Evolutionary conservation across 2,888 invertebrate genomes (phyloP), one percentile per base, ranked within the genome.

Genomic region (Ormyrus thymus): DNA sequence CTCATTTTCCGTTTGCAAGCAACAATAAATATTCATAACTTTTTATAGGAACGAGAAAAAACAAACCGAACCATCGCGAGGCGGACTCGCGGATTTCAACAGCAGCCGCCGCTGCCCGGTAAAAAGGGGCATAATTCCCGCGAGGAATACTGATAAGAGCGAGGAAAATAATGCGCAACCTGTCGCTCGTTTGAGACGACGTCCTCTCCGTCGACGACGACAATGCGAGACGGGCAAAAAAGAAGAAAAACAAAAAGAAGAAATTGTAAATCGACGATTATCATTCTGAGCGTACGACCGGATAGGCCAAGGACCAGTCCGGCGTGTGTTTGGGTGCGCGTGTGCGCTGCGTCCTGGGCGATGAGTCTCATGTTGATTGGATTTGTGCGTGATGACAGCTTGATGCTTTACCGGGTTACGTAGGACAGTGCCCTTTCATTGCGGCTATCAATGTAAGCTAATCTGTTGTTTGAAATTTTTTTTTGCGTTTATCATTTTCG

Each of bases 81-180:
- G 45, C 66, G 59, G 29, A 29, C 29, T 29, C 51, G 62, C 45
- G 2, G 13, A 69, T 70, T 76, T 64, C 70, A 6, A 13, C 70
- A 70, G 3, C 15, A n/a, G 45, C 58, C 45, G 53, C 15, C 5
- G 45, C 50, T 13, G n/a, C 61, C 10, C 10, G 15, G 46, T 76
- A 53, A 69, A 70, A 70, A 69, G 13, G 11, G 50, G 46, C 55
- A 64, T 76, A 69, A 62, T 56, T 55, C 43, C 15, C 46, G 64
- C 58, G 43, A 70, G 50, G 58, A 76, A 76, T 76, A 64, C 64
- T 46, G 56, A 64, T 76, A 56, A 11, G 50, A 58, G 29, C 10
- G 8, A 9, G 29, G 7, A 53, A 68, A 66, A 70, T 75, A 68
- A 75, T 68, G 53, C 68, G 53, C 59, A 61, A 75, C 45, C 59